Evolutionary conservation across 2,113 vertebrate genomes (phyloP), one percentile per base, ranked within the genome.

Genomic region (Megatriorchis doriae): DNA sequence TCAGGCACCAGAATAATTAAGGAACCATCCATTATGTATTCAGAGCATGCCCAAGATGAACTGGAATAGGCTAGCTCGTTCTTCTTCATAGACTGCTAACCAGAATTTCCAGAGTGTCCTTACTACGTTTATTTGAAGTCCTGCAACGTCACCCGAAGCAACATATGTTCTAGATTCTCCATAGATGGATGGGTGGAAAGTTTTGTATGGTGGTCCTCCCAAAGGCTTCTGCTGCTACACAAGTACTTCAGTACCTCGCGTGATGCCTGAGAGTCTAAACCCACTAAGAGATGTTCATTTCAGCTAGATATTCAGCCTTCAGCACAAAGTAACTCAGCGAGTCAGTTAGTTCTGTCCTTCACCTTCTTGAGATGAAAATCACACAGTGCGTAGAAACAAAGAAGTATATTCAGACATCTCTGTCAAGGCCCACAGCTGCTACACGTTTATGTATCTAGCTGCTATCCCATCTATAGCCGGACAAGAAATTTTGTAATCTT

Each of bases 171-270:
- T 47, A 65, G 47, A 63, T 13, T 70, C 48, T 63, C 52, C 79
- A 53, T 2, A 65, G 36, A 42, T 1, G 9, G n/a, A 27, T 0
- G 0, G 27, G 18, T 52, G 55, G 10, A 9, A 79, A 31, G 38
- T 27, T 86, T 38, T 63, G 14, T 18, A 10, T 5, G 20, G 50
- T 36, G 66, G 29, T 65, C 25, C 34, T 63, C 34, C 66, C 40
- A n/a, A 65, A 74, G n/a, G 16, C 16, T 16, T 61, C 62, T 59
- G 26, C 20, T 45, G 53, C 45, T 68, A 13, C 36, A 4, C 18
- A 47, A 72, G 17, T 26, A 22, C n/a, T 45, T n/a, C 36, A 61
- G 74, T 2, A 74, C 14, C 47, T 26, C 58, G 6, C 1, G 5
- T 6, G 42, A 59, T 27, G 40, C 43, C 48, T 5, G 1, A 34